Percentiles rank a stretch among this genome's conserved stretches.
Conservation (phyloP, 2,113 vertebrate species). For the Nothocercus julius region DNA sequence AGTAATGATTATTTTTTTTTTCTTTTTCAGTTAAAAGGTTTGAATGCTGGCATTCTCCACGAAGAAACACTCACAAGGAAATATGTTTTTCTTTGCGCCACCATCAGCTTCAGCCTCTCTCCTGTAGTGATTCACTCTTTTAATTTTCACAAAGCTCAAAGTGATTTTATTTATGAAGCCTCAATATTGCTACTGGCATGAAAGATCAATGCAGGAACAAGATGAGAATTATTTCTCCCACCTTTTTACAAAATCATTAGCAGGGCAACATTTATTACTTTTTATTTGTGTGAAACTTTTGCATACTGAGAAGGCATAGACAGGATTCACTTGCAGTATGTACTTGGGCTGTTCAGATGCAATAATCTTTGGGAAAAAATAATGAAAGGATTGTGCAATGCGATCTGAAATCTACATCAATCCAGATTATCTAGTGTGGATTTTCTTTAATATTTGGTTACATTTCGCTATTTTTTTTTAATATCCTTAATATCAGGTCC, state of each 20-base stretch:
- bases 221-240: background rate
- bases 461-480: conserved; percentile 33
- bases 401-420: background rate
- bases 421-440: background rate
- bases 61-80: background rate
- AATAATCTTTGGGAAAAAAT: background rate
- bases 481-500: conserved; percentile 10
- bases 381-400: background rate
- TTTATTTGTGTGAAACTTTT: background rate
- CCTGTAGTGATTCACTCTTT: background rate
- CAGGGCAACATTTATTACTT: background rate
- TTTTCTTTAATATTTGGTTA: conserved; percentile 19
- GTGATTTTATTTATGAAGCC: background rate
- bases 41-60: background rate
- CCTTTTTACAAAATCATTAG: background rate
- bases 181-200: conserved; percentile 4
- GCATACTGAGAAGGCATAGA: background rate
- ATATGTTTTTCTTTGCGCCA: background rate
- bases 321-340: background rate
- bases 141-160: background rate
- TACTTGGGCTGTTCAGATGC: background rate
- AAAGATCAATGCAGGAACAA: background rate
- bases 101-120: background rate
- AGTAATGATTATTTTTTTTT: background rate
- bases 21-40: background rate